Base-by-base conservation (phyloP, 2,888 invertebrate genomes). In the Limnephilus marmoratus region DNA sequence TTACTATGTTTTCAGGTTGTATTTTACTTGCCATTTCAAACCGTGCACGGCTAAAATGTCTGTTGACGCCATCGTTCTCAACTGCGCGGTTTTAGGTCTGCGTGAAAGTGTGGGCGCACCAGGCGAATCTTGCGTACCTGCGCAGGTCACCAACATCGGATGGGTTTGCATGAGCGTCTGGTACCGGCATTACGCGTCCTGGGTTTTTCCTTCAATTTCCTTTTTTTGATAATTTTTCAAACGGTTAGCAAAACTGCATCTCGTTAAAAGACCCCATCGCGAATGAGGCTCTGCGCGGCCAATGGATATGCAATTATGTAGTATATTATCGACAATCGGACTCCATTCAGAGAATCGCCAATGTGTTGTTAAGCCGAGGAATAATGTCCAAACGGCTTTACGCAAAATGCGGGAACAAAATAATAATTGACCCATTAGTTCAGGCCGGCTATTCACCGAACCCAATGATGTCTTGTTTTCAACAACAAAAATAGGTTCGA, bases 291-390 rank as follows among this genome's bases (percentile, higher is more conserved):
- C 24, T 2, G 3, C 68, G n/a, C 68, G 68, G 68, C 68, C 7
- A 68, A n/a, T n/a, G 7, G 9, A 68, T 24, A 68, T 68, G 68
- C 68, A 68, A 68, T 68, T 68, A 68, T n/a, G 68, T 68, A n/a
- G 68, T 68, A 68, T n/a, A 68, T 68, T 68, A 68, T 68, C 68
- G 9, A 24, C n/a, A 68, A 11, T 68, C 9, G 68, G 9, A 68
- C n/a, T 68, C 68, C n/a, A 68, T 68, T 68, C n/a, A 24, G 24
- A 9, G 68, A 68, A 24, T 68, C 24, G 24, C 89, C 37, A 89
- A 89, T 89, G 89, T 45, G 81, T 45, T 89, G 80, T 89, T 89
- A 89, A 89, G 89, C 89, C 81, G 81, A 37, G 80, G 89, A 89
- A 89, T 81, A 89, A 89, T 80, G 89, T 81, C 80, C 80, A 80